Base-by-base conservation (phyloP, 2,888 invertebrate genomes). In the Neoitamus cyanurus region DNA sequence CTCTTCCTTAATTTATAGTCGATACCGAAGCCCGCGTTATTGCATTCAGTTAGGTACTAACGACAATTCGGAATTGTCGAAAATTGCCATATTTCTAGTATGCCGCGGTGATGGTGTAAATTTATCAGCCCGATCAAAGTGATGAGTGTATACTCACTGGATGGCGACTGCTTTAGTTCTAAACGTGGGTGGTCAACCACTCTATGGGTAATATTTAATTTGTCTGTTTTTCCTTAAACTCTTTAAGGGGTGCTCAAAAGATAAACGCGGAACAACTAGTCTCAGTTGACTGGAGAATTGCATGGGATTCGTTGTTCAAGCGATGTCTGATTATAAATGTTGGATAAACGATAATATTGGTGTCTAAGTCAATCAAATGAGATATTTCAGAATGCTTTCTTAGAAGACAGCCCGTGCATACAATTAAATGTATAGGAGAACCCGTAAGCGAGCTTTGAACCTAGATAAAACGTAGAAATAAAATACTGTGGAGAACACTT, bases 351-450 rank as follows among this genome's bases (percentile, higher is more conserved):
- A 46, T 46, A 78, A 30, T 34, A 68, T 80, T 34, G 80, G 42
- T 80, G 80, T 80, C 80, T 80, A 80, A 80, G 68, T 80, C 80
- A 80, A 58, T 15, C 70, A 70, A 70, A 70, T 31, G 58, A 48
- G 34, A 37, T 34, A 25, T 46, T 42, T 77, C 77, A 9, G 42
- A 46, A 80, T 34, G 80, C 34, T 80, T 80, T 34, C 28, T 58
- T 80, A 80, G 80, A 34, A 13, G 25, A 77, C 37, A 25, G 15
- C n/a, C 11, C 2, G 58, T 20, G 15, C 7, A 58, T 58, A 58
- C 58, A 20, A 25, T 20, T 46, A 46, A n/a, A 46, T 30, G 30
- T 77, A 46, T 42, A 77, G 31, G 1, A 77, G 46, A 77, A 77
- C 36, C 31, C 20, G 20, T 73, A 77, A 42, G 25, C 31, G 75